phyloP scores from a whole-genome alignment of 2,797 vertebrate species.

The Pipistrellus kuhlii region DNA sequence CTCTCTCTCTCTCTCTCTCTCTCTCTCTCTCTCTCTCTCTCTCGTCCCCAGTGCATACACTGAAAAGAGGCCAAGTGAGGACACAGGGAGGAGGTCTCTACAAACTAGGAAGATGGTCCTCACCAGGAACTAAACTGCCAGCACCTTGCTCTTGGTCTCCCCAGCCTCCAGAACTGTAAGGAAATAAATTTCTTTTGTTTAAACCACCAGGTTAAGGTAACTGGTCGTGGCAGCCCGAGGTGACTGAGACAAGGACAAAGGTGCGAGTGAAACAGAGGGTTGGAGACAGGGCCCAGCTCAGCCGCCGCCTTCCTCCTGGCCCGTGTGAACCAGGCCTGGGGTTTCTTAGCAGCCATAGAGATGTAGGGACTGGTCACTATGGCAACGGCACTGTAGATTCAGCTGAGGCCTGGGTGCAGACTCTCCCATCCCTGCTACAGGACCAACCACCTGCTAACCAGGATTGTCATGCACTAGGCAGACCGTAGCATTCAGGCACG shows the following conservation, averaged over 20 bases:
- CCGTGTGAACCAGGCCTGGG: background rate
- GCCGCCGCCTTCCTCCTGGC: background rate
- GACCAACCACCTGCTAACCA: rapidly evolving
- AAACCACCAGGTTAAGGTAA: background rate
- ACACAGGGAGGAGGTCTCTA: background rate
- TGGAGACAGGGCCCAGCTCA: background rate
- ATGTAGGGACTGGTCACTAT: background rate
- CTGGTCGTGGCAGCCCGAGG: background rate
- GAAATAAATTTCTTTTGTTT: background rate
- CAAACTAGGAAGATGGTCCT: background rate
- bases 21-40: background rate
- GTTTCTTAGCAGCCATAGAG: background rate
- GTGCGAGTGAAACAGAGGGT: background rate
- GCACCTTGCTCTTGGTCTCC: background rate
- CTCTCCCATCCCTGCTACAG: background rate
- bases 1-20: background rate
- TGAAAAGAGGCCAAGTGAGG: background rate
- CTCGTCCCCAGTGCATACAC: background rate
- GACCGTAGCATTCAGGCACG: background rate
- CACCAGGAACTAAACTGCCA: background rate
- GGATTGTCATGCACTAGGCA: background rate
- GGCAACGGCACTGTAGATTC: background rate
- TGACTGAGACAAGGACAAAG: background rate
- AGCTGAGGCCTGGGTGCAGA: background rate
- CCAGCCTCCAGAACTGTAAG: background rate